Evolutionary conservation across 2,888 invertebrate species (phyloP).

Genomic region (Cynaeus angustus): DNA sequence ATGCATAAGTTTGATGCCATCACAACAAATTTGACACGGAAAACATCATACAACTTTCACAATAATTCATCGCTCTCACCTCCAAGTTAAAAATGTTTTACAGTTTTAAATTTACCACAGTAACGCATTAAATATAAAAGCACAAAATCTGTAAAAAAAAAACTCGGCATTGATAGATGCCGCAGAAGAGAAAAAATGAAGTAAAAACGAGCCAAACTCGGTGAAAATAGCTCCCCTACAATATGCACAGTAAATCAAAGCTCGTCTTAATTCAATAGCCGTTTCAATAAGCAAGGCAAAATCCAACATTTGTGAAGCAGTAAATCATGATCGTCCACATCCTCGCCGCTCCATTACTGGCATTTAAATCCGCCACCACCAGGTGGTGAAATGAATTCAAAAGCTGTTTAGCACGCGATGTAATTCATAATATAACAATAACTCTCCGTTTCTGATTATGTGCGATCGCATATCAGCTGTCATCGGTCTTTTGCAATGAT

Average conservation of each 20-base stretch:
- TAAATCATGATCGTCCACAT: slow-evolving; percentile 40
- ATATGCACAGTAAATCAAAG: slow-evolving; percentile 4
- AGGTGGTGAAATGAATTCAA: slow-evolving; percentile 44
- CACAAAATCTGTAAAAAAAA: slow-evolving; percentile 3
- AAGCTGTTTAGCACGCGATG: slow-evolving; percentile 41
- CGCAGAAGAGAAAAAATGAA: background rate
- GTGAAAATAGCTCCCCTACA: slow-evolving; percentile 5
- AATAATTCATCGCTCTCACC: background rate
- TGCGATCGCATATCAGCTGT: slow-evolving; percentile 45
- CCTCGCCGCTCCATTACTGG: slow-evolving; percentile 27
- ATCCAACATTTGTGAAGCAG: slow-evolving; percentile 17
- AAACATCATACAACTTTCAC: background rate
- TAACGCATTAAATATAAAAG: background rate
- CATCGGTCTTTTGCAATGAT: slow-evolving; percentile 44
- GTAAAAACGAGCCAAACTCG: background rate
- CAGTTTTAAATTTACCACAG: slow-evolving; percentile 3
- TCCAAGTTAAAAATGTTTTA: background rate
- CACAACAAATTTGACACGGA: background rate
- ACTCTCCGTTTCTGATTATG: slow-evolving; percentile 35
- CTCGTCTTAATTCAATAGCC: slow-evolving; percentile 32
- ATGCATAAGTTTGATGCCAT: too few relatives aligned
- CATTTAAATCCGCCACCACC: slow-evolving; percentile 25
- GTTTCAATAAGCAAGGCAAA: slow-evolving; percentile 30
- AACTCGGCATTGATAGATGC: background rate
- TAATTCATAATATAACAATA: slow-evolving; percentile 45